Conservation (phyloP, 1,140 invertebrate genomes). For the Drosophila punjabiensis region DNA sequence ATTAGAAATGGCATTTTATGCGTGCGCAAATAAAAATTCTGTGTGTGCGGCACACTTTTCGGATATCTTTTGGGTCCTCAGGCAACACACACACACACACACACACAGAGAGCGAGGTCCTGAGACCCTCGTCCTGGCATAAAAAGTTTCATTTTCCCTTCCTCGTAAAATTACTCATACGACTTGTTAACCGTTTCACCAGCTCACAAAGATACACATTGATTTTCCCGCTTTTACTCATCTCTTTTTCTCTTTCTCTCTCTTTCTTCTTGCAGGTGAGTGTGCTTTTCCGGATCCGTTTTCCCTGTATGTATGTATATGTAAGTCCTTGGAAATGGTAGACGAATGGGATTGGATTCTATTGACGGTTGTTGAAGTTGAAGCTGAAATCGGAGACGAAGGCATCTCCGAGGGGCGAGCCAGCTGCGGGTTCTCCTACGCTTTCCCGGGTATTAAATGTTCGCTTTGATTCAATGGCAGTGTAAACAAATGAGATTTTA, state of each 20-base stretch:
- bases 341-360: constrained; percentile 31
- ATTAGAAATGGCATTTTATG: constrained; percentile 79
- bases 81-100: background rate
- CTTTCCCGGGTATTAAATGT: constrained; percentile 30
- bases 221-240: constrained; percentile 42
- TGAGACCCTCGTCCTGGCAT: constrained; percentile 17
- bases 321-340: constrained; percentile 24
- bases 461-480: constrained; percentile 48
- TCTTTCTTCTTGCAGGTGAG: constrained; percentile 62
- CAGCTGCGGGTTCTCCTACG: background rate
- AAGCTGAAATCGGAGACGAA: constrained; percentile 14
- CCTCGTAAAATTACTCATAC: constrained; percentile 74
- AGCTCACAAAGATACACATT: constrained; percentile 48
- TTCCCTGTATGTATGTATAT: background rate
- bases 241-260: constrained; percentile 17
- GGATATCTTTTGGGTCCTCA: constrained; percentile 41
- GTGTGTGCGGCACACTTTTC: constrained; percentile 42
- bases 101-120: background rate
- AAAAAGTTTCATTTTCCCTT: constrained; percentile 60
- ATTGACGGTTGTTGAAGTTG: constrained; percentile 23
- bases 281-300: constrained; percentile 28
- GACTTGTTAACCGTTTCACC: constrained; percentile 73
- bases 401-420: background rate
- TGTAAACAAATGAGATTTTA: constrained; percentile 45
- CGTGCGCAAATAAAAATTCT: constrained; percentile 72